phyloP scores from a whole-genome alignment of 2,888 invertebrate species.

The Eilema caniola region DNA sequence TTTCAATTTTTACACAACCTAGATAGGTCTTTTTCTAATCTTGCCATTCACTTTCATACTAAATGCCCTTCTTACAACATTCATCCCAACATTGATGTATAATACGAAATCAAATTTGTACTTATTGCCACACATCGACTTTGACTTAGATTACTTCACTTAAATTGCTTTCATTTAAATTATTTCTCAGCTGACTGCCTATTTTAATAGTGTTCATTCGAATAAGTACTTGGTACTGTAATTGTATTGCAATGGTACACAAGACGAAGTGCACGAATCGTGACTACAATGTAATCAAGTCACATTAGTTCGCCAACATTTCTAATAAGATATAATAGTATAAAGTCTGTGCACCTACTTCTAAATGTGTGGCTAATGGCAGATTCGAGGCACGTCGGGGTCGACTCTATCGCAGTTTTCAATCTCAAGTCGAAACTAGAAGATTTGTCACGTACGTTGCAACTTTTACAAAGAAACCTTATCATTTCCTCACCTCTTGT shows the following conservation, averaged over 20 bases:
- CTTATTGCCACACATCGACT: too few relatives aligned
- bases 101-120: too few relatives aligned
- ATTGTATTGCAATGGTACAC: slow-evolving; percentile 58
- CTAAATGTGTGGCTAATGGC: slow-evolving; percentile 76
- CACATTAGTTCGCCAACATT: slow-evolving; percentile 62
- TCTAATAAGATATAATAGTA: slow-evolving; percentile 65
- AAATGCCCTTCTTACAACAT: too few relatives aligned
- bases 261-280: slow-evolving; percentile 62
- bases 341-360: slow-evolving; percentile 73
- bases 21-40: too few relatives aligned
- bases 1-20: too few relatives aligned
- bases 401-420: slow-evolving; percentile 85
- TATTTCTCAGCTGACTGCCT: slow-evolving; percentile 50
- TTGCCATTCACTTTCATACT: too few relatives aligned
- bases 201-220: slow-evolving; percentile 57
- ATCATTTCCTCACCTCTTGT: slow-evolving; percentile 81
- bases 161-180: slow-evolving; percentile 51
- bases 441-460: slow-evolving; percentile 85
- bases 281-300: slow-evolving; percentile 65
- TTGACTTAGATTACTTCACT: too few relatives aligned
- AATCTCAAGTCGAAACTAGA: slow-evolving; percentile 83
- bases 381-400: slow-evolving; percentile 78
- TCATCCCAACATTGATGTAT: too few relatives aligned
- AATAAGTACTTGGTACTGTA: slow-evolving; percentile 55
- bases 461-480: slow-evolving; percentile 81